Percentiles rank a stretch among this genome's conserved stretches.
Evolutionary conservation across 1,140 invertebrate species (phyloP).

Genomic region (Cotesia glomerata): DNA sequence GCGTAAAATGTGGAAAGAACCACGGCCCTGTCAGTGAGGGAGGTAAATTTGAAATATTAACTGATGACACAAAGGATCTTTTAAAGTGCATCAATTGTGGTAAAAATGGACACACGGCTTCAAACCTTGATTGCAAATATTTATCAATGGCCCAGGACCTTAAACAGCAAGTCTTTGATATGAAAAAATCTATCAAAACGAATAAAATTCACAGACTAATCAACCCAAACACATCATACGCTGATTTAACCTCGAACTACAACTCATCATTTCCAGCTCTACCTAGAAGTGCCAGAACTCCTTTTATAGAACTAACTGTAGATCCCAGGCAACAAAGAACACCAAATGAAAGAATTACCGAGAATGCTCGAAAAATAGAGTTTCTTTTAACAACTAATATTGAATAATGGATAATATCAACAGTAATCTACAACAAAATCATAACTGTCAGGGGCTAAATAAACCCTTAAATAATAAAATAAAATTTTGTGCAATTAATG

Average conservation of each 20-base stretch:
- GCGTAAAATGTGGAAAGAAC: constrained; percentile 21
- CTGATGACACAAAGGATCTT: not conserved
- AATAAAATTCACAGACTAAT: not conserved
- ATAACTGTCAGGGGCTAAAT: too few species aligned
- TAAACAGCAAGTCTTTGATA: not conserved
- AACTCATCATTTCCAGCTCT: too few species aligned
- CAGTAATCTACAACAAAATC: not conserved
- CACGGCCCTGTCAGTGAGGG: constrained; percentile 18
- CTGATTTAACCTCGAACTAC: too few species aligned
- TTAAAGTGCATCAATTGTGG: constrained; percentile 30
- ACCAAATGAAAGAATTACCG: not conserved
- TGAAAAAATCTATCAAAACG: not conserved
- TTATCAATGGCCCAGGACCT: constrained; percentile 7
- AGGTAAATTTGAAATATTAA: not conserved
- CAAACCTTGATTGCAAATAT: constrained; percentile 28
- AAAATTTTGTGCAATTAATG: constrained; percentile 22
- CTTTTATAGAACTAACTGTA: too few species aligned
- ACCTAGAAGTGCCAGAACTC: too few species aligned
- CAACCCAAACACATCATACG: too few species aligned
- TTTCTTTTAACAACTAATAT: not conserved
- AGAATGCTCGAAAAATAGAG: not conserved
- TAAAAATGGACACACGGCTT: constrained; percentile 27
- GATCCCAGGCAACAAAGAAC: too few species aligned
- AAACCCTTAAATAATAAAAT: not conserved
- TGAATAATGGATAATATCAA: not conserved